Conservation (phyloP, 2,888 invertebrate species). For the Eulithis prunata region DNA sequence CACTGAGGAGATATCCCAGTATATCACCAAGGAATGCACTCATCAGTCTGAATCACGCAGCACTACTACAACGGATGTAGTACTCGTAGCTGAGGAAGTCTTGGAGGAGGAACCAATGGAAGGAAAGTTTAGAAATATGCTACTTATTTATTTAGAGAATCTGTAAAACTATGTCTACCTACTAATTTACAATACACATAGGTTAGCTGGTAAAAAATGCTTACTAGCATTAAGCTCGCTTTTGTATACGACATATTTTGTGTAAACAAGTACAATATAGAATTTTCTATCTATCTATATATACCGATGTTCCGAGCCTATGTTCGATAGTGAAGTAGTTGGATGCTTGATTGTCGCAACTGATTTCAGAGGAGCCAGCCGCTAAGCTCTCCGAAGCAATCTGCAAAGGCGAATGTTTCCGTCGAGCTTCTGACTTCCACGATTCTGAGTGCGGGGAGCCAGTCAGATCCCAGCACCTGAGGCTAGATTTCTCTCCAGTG, state of each 20-base stretch:
- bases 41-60: constrained; percentile 3
- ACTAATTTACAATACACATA: too few relatives aligned
- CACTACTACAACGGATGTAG: neutral
- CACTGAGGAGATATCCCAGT: neutral
- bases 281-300: too few relatives aligned
- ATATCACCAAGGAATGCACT: neutral
- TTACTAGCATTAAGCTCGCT: too few relatives aligned
- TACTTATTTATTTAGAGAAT: neutral
- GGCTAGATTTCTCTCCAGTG: constrained; percentile 50
- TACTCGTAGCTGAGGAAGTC: neutral
- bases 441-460: constrained; percentile 51
- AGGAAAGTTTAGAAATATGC: constrained; percentile 8
- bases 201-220: too few relatives aligned
- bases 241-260: too few relatives aligned
- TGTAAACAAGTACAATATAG: too few relatives aligned
- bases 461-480: constrained; percentile 44
- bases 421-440: constrained; percentile 33
- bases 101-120: neutral
- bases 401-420: constrained; percentile 4
- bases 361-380: neutral
- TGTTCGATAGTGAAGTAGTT: too few relatives aligned
- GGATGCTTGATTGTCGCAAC: neutral
- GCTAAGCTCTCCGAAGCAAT: constrained; percentile 4
- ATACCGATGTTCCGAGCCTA: too few relatives aligned
- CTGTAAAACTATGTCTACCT: too few relatives aligned